These are phyloP conservation scores for Trichogramma evanescens DNA, from an alignment of 2,888 invertebrate genomes.

Conservation along the genomic window DNA sequence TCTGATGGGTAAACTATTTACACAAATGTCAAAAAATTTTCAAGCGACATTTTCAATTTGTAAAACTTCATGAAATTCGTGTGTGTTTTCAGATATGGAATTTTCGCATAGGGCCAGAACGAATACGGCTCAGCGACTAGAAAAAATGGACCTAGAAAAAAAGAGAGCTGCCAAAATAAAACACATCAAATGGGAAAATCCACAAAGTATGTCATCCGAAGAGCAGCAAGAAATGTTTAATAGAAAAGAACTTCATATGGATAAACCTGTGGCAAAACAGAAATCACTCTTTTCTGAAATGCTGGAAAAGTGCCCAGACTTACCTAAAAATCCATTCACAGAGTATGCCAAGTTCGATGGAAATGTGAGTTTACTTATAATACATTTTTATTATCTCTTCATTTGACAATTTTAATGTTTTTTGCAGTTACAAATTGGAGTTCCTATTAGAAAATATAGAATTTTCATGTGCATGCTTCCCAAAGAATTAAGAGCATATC, in stretches of 20 bases:
- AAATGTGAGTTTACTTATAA: conserved; percentile 46
- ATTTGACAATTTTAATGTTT: conserved; percentile 7
- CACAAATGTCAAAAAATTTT: neutral
- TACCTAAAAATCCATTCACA: conserved; percentile 79
- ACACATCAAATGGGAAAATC: conserved; percentile 66
- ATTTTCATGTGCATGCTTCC: conserved; percentile 86
- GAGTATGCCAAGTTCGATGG: conserved; percentile 91
- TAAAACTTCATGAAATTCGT: neutral
- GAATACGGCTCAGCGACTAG: conserved; percentile 81
- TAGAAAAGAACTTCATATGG: conserved; percentile 47
- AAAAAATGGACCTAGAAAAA: conserved; percentile 80
- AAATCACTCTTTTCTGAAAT: conserved; percentile 68
- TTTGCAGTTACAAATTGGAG: conserved; percentile 61
- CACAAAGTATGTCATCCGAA: conserved; percentile 51
- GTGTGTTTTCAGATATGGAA: conserved; percentile 43
- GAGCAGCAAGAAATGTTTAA: conserved; percentile 58
- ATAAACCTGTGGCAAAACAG: conserved; percentile 32
- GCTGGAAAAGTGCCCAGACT: conserved; percentile 66
- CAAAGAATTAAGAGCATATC: conserved; percentile 73
- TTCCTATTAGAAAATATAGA: conserved; percentile 75
- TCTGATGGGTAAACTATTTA: conserved; percentile 46
- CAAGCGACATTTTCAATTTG: neutral
- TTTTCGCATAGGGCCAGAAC: conserved; percentile 64
- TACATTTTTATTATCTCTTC: neutral
- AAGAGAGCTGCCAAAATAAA: conserved; percentile 72